Conservation (phyloP, 1,140 invertebrate species). For the Neoseiulus cucumeris region DNA sequence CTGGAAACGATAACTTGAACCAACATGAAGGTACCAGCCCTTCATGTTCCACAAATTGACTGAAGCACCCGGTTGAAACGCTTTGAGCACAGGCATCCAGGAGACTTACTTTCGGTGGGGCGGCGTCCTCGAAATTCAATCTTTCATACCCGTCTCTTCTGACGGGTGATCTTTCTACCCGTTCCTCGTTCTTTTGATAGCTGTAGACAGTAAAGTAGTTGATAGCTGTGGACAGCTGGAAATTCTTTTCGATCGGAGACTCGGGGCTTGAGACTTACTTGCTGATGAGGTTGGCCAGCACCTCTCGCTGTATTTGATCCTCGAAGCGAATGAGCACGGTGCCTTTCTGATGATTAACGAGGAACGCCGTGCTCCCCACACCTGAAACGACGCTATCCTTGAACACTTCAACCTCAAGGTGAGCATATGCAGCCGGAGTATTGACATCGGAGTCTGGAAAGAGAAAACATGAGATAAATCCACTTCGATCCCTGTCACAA, state of each 20-base stretch:
- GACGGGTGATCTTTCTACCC: slow-evolving; percentile 92
- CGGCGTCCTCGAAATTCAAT: no score
- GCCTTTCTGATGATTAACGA: slow-evolving; percentile 1
- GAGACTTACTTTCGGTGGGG: no score
- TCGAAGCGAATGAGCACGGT: neutral
- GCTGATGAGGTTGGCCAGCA: neutral
- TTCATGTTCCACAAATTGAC: no score
- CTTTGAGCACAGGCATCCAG: no score
- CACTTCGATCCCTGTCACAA: no score
- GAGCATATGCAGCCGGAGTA: neutral
- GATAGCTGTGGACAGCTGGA: no score
- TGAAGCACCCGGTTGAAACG: no score
- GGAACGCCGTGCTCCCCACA: neutral
- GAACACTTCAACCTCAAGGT: slow-evolving; percentile 5
- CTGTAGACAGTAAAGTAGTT: slow-evolving; percentile 14
- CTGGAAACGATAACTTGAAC: no score
- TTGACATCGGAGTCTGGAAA: neutral
- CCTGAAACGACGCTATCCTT: slow-evolving; percentile 1
- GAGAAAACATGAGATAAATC: no score
- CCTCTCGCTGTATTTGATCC: slow-evolving; percentile 2
- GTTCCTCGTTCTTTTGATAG: slow-evolving; percentile 29
- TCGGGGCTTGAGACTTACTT: neutral
- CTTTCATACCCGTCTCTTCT: no score
- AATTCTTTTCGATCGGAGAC: no score
- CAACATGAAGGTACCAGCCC: no score